Conservation (phyloP, 2,113 vertebrate genomes). For the Aspiorhynchus laticeps region DNA sequence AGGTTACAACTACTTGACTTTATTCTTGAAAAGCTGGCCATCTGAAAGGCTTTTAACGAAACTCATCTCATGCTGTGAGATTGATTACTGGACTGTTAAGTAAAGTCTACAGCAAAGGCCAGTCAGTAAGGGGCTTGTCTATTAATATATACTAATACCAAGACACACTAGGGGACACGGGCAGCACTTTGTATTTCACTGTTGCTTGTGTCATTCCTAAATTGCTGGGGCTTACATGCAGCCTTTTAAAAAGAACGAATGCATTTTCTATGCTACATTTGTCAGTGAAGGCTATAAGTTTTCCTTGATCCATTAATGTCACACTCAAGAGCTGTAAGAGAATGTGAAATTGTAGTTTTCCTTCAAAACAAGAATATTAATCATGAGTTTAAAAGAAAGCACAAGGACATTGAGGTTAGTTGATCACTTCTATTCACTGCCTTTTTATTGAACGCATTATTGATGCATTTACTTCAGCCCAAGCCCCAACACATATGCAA, state of each 20-base stretch:
- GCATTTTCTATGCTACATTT: neutral
- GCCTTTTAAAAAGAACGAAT: slow-evolving; percentile 1
- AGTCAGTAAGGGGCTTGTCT: slow-evolving; percentile 31
- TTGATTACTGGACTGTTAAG: slow-evolving; percentile 21
- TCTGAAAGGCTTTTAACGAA: slow-evolving; percentile 16
- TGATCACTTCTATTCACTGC: neutral
- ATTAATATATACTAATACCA: slow-evolving; percentile 39
- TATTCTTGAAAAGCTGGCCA: neutral
- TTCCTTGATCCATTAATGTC: slow-evolving; percentile 34
- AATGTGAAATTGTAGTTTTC: neutral
- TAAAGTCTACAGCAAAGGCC: slow-evolving; percentile 19
- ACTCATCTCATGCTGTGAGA: slow-evolving; percentile 19
- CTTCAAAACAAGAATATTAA: neutral
- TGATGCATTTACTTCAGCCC: slow-evolving; percentile 22
- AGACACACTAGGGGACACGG: slow-evolving; percentile 31
- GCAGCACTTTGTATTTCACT: neutral
- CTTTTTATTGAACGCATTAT: slow-evolving; percentile 28
- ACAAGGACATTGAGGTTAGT: neutral
- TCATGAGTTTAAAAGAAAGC: neutral
- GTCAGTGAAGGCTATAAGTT: neutral
- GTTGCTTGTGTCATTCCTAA: neutral
- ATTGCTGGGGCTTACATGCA: slow-evolving; percentile 8
- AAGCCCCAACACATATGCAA: slow-evolving; percentile 21
- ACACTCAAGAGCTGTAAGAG: slow-evolving; percentile 5
- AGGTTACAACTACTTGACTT: neutral